Evolutionary conservation across 2,113 vertebrate genomes (phyloP).

Genomic region (Ammospiza nelsoni): DNA sequence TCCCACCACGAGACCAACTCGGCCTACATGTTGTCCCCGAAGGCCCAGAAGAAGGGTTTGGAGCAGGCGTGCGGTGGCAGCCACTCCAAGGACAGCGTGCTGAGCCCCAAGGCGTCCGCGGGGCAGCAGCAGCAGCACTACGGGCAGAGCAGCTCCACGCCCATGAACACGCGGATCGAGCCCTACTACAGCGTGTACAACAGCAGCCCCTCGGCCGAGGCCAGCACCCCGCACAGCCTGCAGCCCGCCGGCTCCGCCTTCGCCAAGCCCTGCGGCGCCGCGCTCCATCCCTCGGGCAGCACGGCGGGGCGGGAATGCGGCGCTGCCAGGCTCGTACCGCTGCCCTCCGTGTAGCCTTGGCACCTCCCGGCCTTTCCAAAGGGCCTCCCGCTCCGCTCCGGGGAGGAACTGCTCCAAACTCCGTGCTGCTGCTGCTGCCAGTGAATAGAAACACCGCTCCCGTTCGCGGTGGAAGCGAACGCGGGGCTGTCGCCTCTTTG

Average conservation of each 20-base stretch:
- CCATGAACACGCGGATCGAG: conserved; percentile 93
- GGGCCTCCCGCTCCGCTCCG: neutral
- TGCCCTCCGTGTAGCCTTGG: conserved; percentile 83
- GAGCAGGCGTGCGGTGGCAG: conserved; percentile 94
- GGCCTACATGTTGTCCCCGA: conserved; percentile 91
- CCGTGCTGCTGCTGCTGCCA: neutral
- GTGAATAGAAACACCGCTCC: neutral
- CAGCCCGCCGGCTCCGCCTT: conserved; percentile 82
- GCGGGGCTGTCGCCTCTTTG: neutral
- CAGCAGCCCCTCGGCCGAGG: conserved; percentile 85
- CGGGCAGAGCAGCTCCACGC: conserved; percentile 90
- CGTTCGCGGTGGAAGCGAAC: neutral
- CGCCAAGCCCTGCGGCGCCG: conserved; percentile 79
- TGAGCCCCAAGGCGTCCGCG: conserved; percentile 80
- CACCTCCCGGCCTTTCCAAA: neutral
- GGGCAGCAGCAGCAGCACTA: conserved; percentile 77
- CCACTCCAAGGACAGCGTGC: conserved; percentile 85
- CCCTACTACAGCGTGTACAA: conserved; percentile 97
- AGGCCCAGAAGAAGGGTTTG: conserved; percentile 87
- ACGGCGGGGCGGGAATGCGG: neutral
- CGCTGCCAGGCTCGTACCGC: conserved; percentile 85
- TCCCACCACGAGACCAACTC: conserved; percentile 98
- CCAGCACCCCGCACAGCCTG: conserved; percentile 82
- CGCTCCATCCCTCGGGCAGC: conserved; percentile 78
- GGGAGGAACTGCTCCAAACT: too few relatives aligned